A percentile compares a stretch with the other conserved stretches of the same genome.
These are phyloP conservation scores for Pogonomyrmex barbatus DNA, from an alignment of 1,140 invertebrate genomes.

Conservation along the genomic window DNA sequence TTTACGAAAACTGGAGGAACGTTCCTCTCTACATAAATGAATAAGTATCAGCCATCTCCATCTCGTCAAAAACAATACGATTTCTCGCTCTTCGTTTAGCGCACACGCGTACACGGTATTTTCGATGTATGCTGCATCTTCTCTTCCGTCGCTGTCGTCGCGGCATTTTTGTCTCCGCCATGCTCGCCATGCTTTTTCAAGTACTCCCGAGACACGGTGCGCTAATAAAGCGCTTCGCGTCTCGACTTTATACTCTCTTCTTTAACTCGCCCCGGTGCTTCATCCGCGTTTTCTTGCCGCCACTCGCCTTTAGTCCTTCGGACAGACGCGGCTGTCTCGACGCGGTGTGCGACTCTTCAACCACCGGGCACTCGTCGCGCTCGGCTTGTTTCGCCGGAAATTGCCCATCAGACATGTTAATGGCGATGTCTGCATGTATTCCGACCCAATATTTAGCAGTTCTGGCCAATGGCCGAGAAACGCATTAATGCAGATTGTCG, in stretches of 20 bases:
- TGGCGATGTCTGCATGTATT: slow-evolving; percentile 63
- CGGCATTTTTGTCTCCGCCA: background rate
- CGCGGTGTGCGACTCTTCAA: background rate
- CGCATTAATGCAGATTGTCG: slow-evolving; percentile 75
- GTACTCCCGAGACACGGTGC: slow-evolving; percentile 29
- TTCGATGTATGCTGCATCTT: background rate
- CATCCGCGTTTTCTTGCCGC: slow-evolving; percentile 7
- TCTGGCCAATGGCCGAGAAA: slow-evolving; percentile 70
- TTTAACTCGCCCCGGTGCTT: background rate
- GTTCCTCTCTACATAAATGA: background rate
- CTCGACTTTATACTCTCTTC: background rate
- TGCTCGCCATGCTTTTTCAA: slow-evolving; percentile 36
- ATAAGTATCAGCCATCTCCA: background rate
- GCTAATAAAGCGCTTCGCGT: slow-evolving; percentile 57
- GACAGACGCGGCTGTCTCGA: slow-evolving; percentile 2
- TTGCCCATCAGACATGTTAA: slow-evolving; percentile 76
- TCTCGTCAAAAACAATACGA: slow-evolving; percentile 26
- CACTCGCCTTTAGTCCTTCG: background rate
- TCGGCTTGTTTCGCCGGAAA: slow-evolving; percentile 66
- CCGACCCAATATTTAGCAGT: slow-evolving; percentile 74
- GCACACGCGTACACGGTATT: background rate
- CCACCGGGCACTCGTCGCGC: slow-evolving; percentile 27
- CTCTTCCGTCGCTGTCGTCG: background rate
- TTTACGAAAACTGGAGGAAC: background rate
- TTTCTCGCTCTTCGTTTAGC: slow-evolving; percentile 28